phyloP scores from a whole-genome alignment of 2,888 invertebrate species.

The Cancer borealis region DNA sequence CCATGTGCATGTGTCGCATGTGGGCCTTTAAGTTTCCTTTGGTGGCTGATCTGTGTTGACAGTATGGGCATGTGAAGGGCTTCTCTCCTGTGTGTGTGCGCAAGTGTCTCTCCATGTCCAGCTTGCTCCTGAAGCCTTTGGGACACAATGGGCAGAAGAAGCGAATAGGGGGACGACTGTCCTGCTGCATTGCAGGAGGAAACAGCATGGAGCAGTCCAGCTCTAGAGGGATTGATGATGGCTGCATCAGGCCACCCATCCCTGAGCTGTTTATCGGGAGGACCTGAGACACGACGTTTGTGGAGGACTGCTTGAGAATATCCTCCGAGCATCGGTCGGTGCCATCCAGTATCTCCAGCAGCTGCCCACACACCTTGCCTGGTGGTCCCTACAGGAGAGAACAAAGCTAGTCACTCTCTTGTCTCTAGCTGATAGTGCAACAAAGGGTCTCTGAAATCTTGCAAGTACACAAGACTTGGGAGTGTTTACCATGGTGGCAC shows the following conservation, averaged over 20 bases:
- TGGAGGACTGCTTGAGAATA: slow-evolving; percentile 57
- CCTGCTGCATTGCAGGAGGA: slow-evolving; percentile 29
- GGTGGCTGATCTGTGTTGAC: slow-evolving; percentile 68
- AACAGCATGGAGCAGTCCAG: slow-evolving; percentile 54
- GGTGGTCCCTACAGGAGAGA: slow-evolving; percentile 73
- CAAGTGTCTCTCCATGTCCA: slow-evolving; percentile 70
- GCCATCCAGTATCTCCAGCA: slow-evolving; percentile 68
- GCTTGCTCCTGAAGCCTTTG: slow-evolving; percentile 70
- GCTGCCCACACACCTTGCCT: slow-evolving; percentile 71
- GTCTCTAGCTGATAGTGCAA: slow-evolving; percentile 31
- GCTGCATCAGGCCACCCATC: slow-evolving; percentile 58
- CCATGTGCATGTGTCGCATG: slow-evolving; percentile 70
- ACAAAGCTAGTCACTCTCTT: slow-evolving; percentile 71
- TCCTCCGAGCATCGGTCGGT: slow-evolving; percentile 64
- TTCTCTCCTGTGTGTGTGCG: slow-evolving; percentile 75
- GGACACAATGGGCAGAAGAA: slow-evolving; percentile 70
- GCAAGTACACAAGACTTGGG: slow-evolving; percentile 39
- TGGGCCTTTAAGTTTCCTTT: slow-evolving; percentile 71
- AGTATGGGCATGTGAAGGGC: slow-evolving; percentile 69
- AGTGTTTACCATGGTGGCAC: not conserved
- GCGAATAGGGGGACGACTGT: slow-evolving; percentile 49
- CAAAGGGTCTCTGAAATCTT: slow-evolving; percentile 5
- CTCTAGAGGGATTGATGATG: slow-evolving; percentile 43
- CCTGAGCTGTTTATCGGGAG: slow-evolving; percentile 65
- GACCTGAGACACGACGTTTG: slow-evolving; percentile 58